Evolutionary conservation across 1,140 invertebrate species (phyloP).

Genomic region (Drosophila tsacasi): DNA sequence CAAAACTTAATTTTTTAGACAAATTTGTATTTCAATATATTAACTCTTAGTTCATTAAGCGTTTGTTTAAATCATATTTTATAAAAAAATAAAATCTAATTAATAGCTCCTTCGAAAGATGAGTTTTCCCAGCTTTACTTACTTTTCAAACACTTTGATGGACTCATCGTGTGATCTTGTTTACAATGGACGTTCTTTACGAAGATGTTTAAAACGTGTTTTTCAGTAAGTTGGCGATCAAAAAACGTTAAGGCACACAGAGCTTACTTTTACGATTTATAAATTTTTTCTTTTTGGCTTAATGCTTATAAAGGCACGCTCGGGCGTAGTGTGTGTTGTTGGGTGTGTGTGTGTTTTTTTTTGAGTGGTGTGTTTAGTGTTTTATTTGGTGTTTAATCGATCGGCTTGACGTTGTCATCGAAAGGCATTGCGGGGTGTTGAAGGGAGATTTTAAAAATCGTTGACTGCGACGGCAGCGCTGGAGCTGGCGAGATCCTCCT

Average conservation of each 20-base stretch:
- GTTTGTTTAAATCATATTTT: neutral
- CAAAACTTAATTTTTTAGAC: neutral
- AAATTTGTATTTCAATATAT: neutral
- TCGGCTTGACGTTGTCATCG: slow-evolving; percentile 42
- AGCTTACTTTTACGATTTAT: slow-evolving; percentile 43
- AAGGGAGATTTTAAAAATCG: slow-evolving; percentile 80
- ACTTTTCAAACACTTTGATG: slow-evolving; percentile 61
- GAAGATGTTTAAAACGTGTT: slow-evolving; percentile 2
- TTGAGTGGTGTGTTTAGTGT: slow-evolving; percentile 38
- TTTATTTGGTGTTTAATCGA: slow-evolving; percentile 17
- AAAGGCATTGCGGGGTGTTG: slow-evolving; percentile 62
- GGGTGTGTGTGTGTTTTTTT: slow-evolving; percentile 48
- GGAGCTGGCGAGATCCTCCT: slow-evolving; percentile 38
- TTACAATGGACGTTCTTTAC: slow-evolving; percentile 36
- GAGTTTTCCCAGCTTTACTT: slow-evolving; percentile 45
- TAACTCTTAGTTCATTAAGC: no score
- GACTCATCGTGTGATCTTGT: slow-evolving; percentile 43
- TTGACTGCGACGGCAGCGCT: slow-evolving; percentile 74
- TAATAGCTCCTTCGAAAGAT: neutral
- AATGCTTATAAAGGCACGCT: slow-evolving; percentile 70
- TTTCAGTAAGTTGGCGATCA: slow-evolving; percentile 32
- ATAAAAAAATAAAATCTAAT: neutral
- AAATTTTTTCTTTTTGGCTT: slow-evolving; percentile 21
- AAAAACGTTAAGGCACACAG: slow-evolving; percentile 71
- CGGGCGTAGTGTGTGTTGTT: slow-evolving; percentile 46